Base-by-base conservation (phyloP, 2,797 vertebrate genomes). In the Enteromius radiatus region DNA sequence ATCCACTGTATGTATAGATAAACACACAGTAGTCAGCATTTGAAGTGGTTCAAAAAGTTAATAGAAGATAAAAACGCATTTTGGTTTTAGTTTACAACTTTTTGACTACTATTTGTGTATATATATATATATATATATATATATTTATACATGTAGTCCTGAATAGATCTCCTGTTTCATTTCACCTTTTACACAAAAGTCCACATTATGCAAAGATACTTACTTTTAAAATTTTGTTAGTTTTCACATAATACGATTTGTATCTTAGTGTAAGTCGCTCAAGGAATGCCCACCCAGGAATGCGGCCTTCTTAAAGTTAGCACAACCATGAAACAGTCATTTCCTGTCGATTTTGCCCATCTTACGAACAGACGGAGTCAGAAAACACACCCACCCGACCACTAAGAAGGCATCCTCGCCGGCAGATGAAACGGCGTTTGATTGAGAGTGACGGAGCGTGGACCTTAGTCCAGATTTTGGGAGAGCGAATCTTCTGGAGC, bases 281-380 rank as follows among this genome's bases (percentile, higher is more conserved):
- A 76, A 85, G 41, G 76, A 70, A 87, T 75, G 38, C 21, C 73
- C 80, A 84, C 69, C 63, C 76, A 69, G 5, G 65, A 86, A 82
- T 76, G 75, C 59, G 80, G 17, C 73, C 61, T 71, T 78, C 86
- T 84, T 83, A 83, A 47, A 77, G 77, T 87, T 88, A 85, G 83
- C 80, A 83, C 78, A 87, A 79, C 74, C 81, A 69, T 83, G 54
- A 84, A 82, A 26, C 45, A 82, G 63, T 81, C 84, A 77, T 89
- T 89, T 90, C 84, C 86, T 89, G 77, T 89, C 87, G 83, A 74
- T 61, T 79, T 36, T 82, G 70, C 73, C 84, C 52, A 82, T 84
- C 38, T 38, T 76, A 77, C 36, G 26, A 84, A 73, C 76, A 76
- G 31, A 38, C 43, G 5, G 26, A 70, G 64, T 56, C 21, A 67